Percentiles rank a stretch among this genome's conserved stretches.
Conservation (phyloP, 2,113 vertebrate species). For the Paradoxurus hermaphroditus region DNA sequence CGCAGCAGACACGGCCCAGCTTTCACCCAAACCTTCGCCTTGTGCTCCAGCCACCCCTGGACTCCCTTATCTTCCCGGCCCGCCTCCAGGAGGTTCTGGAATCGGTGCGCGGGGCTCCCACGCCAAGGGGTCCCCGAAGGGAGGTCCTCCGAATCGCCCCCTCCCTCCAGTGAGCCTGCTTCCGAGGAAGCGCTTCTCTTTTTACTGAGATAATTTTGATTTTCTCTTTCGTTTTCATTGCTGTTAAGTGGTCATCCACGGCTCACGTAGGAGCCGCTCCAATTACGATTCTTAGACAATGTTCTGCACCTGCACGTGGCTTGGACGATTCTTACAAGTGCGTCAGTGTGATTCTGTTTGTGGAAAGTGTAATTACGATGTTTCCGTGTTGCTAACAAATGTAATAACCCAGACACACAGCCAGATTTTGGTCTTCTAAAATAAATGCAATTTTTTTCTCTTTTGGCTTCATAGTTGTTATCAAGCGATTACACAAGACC, state of each 20-base stretch:
- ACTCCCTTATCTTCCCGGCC: not conserved
- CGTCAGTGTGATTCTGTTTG: not conserved
- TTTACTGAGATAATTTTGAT: too few relatives aligned
- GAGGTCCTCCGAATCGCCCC: not conserved
- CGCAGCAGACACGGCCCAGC: accelerated
- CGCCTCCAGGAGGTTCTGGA: accelerated
- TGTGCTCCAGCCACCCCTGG: accelerated
- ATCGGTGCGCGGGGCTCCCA: accelerated
- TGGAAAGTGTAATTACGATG: not conserved
- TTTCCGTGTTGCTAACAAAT: not conserved
- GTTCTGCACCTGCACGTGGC: not conserved
- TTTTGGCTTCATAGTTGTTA: not conserved
- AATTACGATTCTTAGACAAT: not conserved
- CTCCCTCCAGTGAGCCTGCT: not conserved
- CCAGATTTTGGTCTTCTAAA: not conserved
- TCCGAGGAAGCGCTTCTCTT: not conserved
- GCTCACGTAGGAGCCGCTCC: accelerated
- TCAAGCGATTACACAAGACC: not conserved
- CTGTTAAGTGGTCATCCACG: not conserved
- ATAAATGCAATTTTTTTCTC: not conserved
- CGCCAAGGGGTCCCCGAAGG: too few relatives aligned
- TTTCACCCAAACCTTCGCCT: not conserved
- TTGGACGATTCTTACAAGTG: not conserved
- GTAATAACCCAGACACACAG: not conserved
- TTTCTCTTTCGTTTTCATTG: not conserved